These are phyloP conservation scores for Saccostrea cuccullata DNA, from an alignment of 1,140 invertebrate genomes.

Conservation along the genomic window DNA sequence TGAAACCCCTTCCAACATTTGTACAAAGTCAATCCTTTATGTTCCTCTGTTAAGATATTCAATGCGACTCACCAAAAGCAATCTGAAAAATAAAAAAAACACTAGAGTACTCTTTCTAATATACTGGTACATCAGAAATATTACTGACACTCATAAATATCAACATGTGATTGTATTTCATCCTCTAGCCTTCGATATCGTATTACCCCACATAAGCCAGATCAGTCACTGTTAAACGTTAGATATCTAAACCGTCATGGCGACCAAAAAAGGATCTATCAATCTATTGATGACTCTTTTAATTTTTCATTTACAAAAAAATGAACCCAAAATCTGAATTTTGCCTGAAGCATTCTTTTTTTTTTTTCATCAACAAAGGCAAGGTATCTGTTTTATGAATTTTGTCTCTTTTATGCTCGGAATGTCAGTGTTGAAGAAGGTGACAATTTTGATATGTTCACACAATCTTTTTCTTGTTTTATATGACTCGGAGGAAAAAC, in stretches of 20 bases:
- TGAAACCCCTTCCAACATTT: not conserved
- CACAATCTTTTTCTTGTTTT: not conserved
- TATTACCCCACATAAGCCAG: not conserved
- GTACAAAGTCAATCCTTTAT: not conserved
- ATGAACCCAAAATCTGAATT: no score
- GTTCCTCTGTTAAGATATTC: not conserved
- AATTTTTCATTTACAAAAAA: not conserved
- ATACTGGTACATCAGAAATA: not conserved
- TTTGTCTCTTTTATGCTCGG: not conserved
- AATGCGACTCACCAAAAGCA: not conserved
- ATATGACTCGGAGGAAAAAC: not conserved
- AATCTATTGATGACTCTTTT: not conserved
- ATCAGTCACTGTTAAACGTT: not conserved
- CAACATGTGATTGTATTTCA: not conserved
- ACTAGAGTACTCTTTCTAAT: not conserved
- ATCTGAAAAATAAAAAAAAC: constrained; percentile 3
- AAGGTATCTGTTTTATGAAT: not conserved
- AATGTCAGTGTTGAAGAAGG: not conserved
- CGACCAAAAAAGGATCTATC: no score
- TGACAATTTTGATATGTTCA: not conserved
- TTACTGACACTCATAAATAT: not conserved
- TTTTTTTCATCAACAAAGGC: not conserved
- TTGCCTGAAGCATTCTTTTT: not conserved
- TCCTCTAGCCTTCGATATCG: not conserved
- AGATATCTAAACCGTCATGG: not conserved